Percentiles rank a stretch among this genome's conserved stretches.
phyloP scores from a whole-genome alignment of 2,113 vertebrate species.

The Peromyscus polionotus region DNA sequence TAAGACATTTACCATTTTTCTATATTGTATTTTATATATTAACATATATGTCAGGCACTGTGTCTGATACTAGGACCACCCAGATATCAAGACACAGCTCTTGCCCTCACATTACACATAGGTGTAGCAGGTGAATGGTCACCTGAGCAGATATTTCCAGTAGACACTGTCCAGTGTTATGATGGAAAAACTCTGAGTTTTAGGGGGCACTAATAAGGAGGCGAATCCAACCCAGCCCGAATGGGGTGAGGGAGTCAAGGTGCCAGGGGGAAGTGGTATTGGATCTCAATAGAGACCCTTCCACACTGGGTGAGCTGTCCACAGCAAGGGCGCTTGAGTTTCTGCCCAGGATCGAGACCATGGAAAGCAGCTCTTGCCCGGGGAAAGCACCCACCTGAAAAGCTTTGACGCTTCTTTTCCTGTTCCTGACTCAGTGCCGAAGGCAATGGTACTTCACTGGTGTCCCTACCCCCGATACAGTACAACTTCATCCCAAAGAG shows the following conservation, averaged over 20 bases:
- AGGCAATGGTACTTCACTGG: neutral
- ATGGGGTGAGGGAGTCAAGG: neutral
- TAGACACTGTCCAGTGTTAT: neutral
- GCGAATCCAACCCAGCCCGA: neutral
- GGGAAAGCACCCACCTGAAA: neutral
- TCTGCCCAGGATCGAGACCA: neutral
- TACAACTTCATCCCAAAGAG: conserved; percentile 2
- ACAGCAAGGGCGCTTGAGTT: neutral
- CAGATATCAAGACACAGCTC: neutral
- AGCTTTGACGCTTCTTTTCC: neutral
- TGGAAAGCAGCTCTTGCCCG: neutral
- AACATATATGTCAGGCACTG: neutral
- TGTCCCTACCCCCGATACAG: neutral
- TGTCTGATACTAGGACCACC: neutral
- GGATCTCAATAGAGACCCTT: neutral
- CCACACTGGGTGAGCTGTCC: neutral
- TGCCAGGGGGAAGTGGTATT: neutral
- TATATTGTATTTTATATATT: conserved; percentile 7
- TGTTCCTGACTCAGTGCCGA: neutral
- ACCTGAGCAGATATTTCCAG: neutral
- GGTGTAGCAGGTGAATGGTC: neutral
- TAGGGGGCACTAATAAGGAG: neutral
- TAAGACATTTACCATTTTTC: conserved; percentile 13
- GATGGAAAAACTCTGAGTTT: neutral
- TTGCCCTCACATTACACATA: neutral